Conservation (phyloP, 2,797 vertebrate species). For the Rhadinocentrus ornatus region DNA sequence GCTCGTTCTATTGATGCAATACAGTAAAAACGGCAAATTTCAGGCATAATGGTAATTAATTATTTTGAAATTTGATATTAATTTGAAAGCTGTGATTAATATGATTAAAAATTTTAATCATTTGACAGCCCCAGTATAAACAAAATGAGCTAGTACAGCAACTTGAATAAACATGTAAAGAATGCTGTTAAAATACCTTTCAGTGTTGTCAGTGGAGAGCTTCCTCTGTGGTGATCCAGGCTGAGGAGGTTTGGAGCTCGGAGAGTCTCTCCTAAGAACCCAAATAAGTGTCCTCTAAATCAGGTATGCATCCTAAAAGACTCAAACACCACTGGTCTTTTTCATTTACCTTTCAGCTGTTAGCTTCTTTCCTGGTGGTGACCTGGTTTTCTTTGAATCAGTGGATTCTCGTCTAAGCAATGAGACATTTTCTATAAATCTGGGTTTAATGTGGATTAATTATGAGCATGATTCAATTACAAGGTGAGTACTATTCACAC, state of each 20-base stretch:
- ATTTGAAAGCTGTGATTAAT: no score
- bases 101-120: no score
- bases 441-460: neutral
- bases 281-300: constrained; percentile 11
- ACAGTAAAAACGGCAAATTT: no score
- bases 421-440: constrained; percentile 12
- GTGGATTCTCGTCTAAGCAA: constrained; percentile 86
- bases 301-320: neutral
- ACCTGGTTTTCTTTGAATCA: constrained; percentile 81
- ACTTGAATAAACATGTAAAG: neutral
- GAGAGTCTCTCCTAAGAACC: constrained; percentile 77
- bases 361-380: constrained; percentile 80
- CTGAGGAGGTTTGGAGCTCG: constrained; percentile 67
- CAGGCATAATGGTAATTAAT: no score
- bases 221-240: constrained; percentile 76
- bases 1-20: no score
- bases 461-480: neutral
- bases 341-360: constrained; percentile 83
- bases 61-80: no score
- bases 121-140: no score
- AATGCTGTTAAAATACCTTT: constrained; percentile 64
- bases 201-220: constrained; percentile 74
- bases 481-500: constrained; percentile 46
- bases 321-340: neutral
- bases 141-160: fast-evolving